phyloP scores from a whole-genome alignment of 2,797 vertebrate genomes.

The Crocidura indochinensis region DNA sequence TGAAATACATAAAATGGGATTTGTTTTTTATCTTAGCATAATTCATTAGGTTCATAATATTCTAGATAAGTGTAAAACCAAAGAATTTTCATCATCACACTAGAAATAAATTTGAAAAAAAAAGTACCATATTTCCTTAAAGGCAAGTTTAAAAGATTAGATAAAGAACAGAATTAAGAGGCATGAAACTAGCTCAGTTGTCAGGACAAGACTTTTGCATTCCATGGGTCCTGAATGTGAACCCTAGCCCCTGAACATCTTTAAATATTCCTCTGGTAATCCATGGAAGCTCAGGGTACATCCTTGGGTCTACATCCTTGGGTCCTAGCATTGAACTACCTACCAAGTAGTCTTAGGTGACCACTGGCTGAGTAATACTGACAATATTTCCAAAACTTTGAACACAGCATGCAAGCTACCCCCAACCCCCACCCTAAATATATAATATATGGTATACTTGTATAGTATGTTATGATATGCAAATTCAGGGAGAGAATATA shows the following conservation, averaged over 20 bases:
- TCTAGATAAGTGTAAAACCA: neutral
- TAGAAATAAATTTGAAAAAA: conserved; percentile 10
- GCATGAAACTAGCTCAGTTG: neutral
- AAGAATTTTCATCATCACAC: conserved; percentile 19
- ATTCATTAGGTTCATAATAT: conserved; percentile 23
- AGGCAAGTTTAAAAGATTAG: conserved; percentile 12
- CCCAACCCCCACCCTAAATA: no score
- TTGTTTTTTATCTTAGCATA: neutral
- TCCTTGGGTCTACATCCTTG: no score
- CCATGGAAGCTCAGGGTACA: no score
- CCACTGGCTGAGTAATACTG: no score
- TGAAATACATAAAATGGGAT: conserved; percentile 48
- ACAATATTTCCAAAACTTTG: no score
- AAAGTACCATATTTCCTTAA: neutral
- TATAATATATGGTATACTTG: no score
- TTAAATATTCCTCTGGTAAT: no score
- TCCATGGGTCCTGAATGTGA: neutral
- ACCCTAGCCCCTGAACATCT: neutral
- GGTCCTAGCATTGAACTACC: no score
- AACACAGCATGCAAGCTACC: no score
- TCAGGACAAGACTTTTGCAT: neutral
- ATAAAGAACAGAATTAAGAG: conserved; percentile 47
- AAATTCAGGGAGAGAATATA: neutral
- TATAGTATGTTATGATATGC: no score
- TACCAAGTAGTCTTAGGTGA: no score